Evolutionary conservation across 92 coral and sea anemone genomes (phyloP).

Genomic region (Isaurus tuberculatus): DNA sequence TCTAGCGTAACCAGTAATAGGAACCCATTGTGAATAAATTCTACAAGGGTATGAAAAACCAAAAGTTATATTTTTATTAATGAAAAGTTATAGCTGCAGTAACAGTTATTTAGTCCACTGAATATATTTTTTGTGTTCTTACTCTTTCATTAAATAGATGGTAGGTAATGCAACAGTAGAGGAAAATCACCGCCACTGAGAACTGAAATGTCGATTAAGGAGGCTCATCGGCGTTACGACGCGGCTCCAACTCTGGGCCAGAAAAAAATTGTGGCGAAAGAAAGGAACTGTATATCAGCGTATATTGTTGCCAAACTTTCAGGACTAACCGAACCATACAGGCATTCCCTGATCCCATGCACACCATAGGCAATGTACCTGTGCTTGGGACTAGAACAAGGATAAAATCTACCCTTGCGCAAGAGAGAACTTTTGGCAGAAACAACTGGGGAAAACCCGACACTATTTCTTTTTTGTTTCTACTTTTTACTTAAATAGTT

Average conservation of each 20-base stretch:
- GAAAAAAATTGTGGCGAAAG: constrained; percentile 32
- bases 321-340: constrained; percentile 36
- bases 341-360: constrained; percentile 49
- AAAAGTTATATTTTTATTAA: too few species aligned
- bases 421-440: neutral
- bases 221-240: constrained; percentile 1
- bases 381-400: neutral
- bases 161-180: neutral
- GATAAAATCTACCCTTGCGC: neutral
- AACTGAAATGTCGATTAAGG: neutral
- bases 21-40: too few species aligned
- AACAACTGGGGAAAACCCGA: neutral
- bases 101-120: too few species aligned
- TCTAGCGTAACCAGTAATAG: too few species aligned
- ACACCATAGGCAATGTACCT: constrained; percentile 46
- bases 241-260: neutral
- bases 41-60: too few species aligned
- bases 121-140: too few species aligned
- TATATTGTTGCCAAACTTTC: constrained; percentile 21
- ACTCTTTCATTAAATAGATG: neutral
- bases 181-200: neutral
- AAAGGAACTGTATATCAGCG: constrained; percentile 28
- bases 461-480: too few species aligned
- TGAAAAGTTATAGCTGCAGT: too few species aligned
- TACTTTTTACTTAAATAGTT: neutral